Evolutionary conservation across 2,113 vertebrate species (phyloP).

Genomic region (Harpagus bidentatus): DNA sequence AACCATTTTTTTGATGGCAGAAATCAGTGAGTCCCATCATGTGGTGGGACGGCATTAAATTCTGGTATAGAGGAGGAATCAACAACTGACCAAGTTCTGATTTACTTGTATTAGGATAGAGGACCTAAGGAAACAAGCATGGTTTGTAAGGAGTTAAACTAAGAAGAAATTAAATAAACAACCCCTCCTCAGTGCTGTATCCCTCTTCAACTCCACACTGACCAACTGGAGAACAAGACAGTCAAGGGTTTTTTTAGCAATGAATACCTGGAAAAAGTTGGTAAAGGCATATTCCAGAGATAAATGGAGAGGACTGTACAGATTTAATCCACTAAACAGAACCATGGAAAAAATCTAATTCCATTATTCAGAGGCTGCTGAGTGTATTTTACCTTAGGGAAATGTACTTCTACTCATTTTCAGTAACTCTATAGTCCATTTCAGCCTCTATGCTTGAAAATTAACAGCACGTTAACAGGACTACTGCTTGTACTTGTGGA

Average conservation of each 20-base stretch:
- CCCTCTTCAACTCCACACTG: background rate
- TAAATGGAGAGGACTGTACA: slow-evolving; percentile 11
- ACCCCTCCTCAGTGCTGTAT: background rate
- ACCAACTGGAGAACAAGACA: background rate
- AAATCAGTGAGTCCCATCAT: background rate
- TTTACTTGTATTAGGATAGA: background rate
- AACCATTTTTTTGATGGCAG: background rate
- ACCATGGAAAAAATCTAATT: slow-evolving; percentile 49
- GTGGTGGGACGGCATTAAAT: background rate
- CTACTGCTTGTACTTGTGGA: slow-evolving; percentile 40
- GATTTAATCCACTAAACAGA: slow-evolving; percentile 60
- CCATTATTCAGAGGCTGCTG: slow-evolving; percentile 40
- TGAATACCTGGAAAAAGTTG: background rate
- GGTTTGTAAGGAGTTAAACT: background rate
- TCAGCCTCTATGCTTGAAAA: slow-evolving; percentile 64
- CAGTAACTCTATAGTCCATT: slow-evolving; percentile 67
- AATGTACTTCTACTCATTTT: slow-evolving; percentile 60
- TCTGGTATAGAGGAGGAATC: background rate
- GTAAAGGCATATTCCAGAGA: slow-evolving; percentile 6
- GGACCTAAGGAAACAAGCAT: background rate
- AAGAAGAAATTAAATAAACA: background rate
- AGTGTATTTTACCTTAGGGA: slow-evolving; percentile 67
- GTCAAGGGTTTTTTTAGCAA: background rate
- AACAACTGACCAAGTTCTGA: background rate
- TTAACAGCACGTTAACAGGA: slow-evolving; percentile 66